Conservation (phyloP, 2,888 invertebrate species). For the Bombylius discolor region DNA sequence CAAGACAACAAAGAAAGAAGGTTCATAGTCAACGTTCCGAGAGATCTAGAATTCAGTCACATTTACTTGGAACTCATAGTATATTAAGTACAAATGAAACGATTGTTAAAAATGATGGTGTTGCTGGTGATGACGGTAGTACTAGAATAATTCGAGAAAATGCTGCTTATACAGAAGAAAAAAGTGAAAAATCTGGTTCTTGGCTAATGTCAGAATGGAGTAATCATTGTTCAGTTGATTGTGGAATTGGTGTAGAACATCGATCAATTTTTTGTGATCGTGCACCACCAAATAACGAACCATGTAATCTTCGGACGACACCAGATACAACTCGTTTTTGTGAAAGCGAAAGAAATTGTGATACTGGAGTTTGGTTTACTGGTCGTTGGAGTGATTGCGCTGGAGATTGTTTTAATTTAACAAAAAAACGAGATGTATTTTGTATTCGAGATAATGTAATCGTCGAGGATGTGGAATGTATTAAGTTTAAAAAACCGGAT, state of each 20-base stretch:
- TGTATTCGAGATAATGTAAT: constrained; percentile 23
- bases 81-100: background rate
- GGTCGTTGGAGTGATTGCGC: constrained; percentile 50
- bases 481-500: constrained; percentile 52
- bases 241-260: constrained; percentile 58
- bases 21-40: constrained; percentile 17
- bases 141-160: background rate
- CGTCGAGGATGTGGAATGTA: constrained; percentile 29
- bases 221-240: constrained; percentile 51
- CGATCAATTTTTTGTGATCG: constrained; percentile 54
- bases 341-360: constrained; percentile 49
- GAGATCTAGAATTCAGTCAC: constrained; percentile 7
- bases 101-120: background rate
- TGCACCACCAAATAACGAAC: constrained; percentile 44
- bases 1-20: constrained; percentile 18
- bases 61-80: background rate
- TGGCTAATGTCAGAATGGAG: constrained; percentile 31
- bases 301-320: constrained; percentile 42
- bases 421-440: constrained; percentile 20
- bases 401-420: constrained; percentile 29
- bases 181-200: constrained; percentile 21
- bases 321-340: constrained; percentile 53
- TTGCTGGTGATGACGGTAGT: background rate
- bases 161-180: constrained; percentile 14
- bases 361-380: constrained; percentile 63